Base-by-base conservation (phyloP, 2,113 vertebrate species). In the Oncorhynchus kisutch region DNA sequence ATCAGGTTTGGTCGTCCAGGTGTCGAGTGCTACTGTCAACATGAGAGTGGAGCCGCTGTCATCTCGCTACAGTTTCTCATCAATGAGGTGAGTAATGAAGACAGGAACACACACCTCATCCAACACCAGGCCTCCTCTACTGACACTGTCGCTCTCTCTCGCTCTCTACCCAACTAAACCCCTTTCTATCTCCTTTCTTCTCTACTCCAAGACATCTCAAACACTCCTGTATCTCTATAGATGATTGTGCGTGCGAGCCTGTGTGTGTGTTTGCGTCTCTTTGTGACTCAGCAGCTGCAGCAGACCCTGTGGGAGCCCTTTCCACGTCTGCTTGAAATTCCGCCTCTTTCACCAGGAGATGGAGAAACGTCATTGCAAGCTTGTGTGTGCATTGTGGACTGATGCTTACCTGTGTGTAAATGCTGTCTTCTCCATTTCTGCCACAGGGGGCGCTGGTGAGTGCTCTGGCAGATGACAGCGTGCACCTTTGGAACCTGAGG, bases 401-500 rank as follows among this genome's bases (percentile, higher is more conserved):
- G 12, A 25, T 29, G 48, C 11, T 18, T 45, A 45, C 12, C 39
- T 69, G 25, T 59, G 4, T 69, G 66, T 69, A 9, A 67, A 62
- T 24, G 54, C 25, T 74, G 8, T 14, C 22, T 69, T 25, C 34
- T 60, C 22, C 20, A 3, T 18, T 67, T 7, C 57, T 12, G 13
- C 25, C 48, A 31, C 79, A 99, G 98, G 98, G 98, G 92, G 98
- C 98, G 73, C 94, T 99, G 86, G 98, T 99, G 93, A 99, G 97
- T 81, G 98, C 96, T 93, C 95, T 99, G 95, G 95, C 97, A 76
- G 98, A 99, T 78, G 98, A 99, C 88, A 99, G 94, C 22, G 91
- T 99, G 85, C 97, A 99, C 86, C 90, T 99, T 83, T 99, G 98
- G 98, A 99, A 99, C 91, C 93, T 99, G 85, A 95, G 98, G 92